A percentile compares a stretch with the other conserved stretches of the same genome.
These are phyloP conservation scores for Pristionchus arcanus DNA, from an alignment of 2,888 invertebrate genomes.

Conservation along the genomic window DNA sequence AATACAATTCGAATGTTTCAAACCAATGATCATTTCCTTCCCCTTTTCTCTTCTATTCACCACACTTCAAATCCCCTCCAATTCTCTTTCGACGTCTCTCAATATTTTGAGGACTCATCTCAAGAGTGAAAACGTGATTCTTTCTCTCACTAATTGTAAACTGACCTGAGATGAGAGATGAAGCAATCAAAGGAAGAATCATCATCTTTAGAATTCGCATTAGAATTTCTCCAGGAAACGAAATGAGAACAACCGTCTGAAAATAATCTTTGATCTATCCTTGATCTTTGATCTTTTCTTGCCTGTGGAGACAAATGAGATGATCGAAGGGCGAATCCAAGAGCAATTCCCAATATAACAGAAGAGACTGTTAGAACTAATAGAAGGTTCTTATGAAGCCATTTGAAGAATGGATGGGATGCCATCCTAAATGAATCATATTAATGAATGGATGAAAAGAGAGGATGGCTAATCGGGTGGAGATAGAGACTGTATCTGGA, in stretches of 20 bases:
- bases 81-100: background rate
- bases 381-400: conserved; percentile 83
- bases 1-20: background rate
- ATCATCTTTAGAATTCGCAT: conserved; percentile 86
- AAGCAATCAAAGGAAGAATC: conserved; percentile 85
- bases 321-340: conserved; percentile 83
- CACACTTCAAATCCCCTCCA: background rate
- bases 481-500: background rate
- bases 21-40: background rate
- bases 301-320: conserved; percentile 70
- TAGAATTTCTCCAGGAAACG: conserved; percentile 86
- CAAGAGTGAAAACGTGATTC: background rate
- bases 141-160: conserved; percentile 8
- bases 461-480: background rate
- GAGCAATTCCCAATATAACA: conserved; percentile 84
- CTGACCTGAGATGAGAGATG: conserved; percentile 84
- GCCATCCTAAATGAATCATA: conserved; percentile 26
- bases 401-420: conserved; percentile 66
- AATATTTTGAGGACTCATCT: conserved; percentile 24
- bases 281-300: conserved; percentile 9
- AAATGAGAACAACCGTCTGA: conserved; percentile 83
- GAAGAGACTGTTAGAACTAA: conserved; percentile 83
- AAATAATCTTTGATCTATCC: conserved; percentile 28
- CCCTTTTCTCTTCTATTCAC: background rate
- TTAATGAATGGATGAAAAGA: background rate